Conservation (phyloP, 2,797 vertebrate genomes). For the Lutjanus campechanus region DNA sequence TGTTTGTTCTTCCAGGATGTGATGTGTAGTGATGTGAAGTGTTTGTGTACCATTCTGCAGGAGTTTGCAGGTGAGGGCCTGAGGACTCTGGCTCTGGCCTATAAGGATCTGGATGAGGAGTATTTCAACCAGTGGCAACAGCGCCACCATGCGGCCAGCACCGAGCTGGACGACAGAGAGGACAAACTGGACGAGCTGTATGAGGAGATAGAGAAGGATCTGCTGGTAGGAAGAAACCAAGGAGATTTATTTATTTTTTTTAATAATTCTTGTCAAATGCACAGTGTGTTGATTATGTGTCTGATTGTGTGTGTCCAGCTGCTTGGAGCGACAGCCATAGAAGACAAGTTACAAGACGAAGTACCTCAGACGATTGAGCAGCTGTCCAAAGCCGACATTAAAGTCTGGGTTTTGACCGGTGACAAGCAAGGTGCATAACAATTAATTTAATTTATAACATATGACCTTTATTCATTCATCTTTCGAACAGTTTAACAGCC, state of each 20-base stretch:
- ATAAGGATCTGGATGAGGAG: constrained; percentile 89
- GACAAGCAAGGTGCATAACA: constrained; percentile 94
- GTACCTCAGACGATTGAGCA: constrained; percentile 94
- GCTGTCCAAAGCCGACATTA: constrained; percentile 93
- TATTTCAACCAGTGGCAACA: constrained; percentile 89
- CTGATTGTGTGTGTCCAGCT: constrained; percentile 82
- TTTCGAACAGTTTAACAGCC: no score
- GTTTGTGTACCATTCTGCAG: constrained; percentile 78
- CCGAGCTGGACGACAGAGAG: constrained; percentile 88
- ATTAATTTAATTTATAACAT: no score
- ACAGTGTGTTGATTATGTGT: background rate
- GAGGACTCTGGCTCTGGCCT: constrained; percentile 92
- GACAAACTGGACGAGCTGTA: constrained; percentile 87
- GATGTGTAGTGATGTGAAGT: background rate
- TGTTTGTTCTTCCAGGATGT: background rate
- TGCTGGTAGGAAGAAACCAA: constrained; percentile 84
- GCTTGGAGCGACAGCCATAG: constrained; percentile 94
- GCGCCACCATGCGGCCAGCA: constrained; percentile 91
- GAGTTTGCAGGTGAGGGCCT: constrained; percentile 95
- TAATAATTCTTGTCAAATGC: background rate
- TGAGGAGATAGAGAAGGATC: constrained; percentile 94
- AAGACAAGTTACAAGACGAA: constrained; percentile 95
- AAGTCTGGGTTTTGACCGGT: constrained; percentile 96
- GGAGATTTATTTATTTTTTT: background rate
- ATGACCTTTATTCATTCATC: no score